Percentiles rank a stretch among this genome's conserved stretches.
These are phyloP conservation scores for Athalia circularis DNA, from an alignment of 2,888 invertebrate genomes.

Conservation along the genomic window DNA sequence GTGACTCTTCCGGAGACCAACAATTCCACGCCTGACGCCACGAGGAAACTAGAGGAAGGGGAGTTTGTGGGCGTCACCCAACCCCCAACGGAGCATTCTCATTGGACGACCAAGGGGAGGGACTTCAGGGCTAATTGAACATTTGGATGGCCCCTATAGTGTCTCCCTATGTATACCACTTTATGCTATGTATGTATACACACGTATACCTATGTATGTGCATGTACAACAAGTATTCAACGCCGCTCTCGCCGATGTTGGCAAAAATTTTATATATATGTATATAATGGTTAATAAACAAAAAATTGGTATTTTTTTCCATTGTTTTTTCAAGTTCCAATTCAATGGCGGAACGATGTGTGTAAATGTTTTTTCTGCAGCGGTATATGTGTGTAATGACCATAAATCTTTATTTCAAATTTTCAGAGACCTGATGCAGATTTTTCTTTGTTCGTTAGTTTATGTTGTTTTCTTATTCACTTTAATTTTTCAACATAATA, in stretches of 20 bases:
- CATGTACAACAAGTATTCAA: no score
- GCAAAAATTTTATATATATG: no score
- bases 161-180: neutral
- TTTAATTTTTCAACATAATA: neutral
- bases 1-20: conserved; percentile 52
- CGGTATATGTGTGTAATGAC: no score
- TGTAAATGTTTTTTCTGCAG: neutral
- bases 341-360: neutral
- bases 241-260: no score
- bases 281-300: no score
- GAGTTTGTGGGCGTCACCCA: conserved; percentile 58
- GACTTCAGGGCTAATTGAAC: conserved; percentile 59
- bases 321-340: neutral
- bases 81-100: conserved; percentile 40
- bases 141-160: conserved; percentile 60
- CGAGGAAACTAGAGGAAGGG: conserved; percentile 65
- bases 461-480: no score
- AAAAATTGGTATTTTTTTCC: neutral
- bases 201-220: no score
- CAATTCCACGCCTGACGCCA: conserved; percentile 52
- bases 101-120: conserved; percentile 49
- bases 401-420: no score
- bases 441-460: no score
- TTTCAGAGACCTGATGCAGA: no score
- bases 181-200: no score